Evolutionary conservation across 2,888 invertebrate species (phyloP).

Genomic region (Napeogenes inachia): DNA sequence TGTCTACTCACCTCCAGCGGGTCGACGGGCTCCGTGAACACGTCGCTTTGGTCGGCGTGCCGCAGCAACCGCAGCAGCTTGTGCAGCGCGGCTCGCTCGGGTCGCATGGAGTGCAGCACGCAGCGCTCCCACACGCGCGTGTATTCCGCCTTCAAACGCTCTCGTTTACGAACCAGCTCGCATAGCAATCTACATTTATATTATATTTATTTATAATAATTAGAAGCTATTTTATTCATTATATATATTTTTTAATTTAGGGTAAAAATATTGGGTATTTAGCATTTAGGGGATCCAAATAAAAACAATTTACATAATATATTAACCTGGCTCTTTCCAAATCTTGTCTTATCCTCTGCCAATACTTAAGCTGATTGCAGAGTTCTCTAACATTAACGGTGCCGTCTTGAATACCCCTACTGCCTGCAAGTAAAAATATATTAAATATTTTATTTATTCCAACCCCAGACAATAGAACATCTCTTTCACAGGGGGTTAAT

Average conservation of each 20-base stretch:
- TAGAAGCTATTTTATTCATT: too few species aligned
- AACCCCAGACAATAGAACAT: too few species aligned
- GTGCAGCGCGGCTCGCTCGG: constrained; percentile 86
- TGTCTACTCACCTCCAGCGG: constrained; percentile 79
- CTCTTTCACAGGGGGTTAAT: too few species aligned
- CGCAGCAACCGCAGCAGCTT: constrained; percentile 87
- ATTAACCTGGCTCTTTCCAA: constrained; percentile 88
- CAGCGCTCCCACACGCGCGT: constrained; percentile 89
- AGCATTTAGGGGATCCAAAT: background rate
- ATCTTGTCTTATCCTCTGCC: constrained; percentile 95
- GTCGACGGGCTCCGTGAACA: constrained; percentile 96
- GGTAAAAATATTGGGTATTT: too few species aligned
- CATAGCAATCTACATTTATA: constrained; percentile 81
- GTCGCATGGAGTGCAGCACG: constrained; percentile 87
- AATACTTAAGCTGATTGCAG: constrained; percentile 92
- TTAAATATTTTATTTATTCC: too few species aligned
- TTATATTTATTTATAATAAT: too few species aligned
- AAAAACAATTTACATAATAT: constrained; percentile 1
- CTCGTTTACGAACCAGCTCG: constrained; percentile 96
- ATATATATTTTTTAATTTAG: too few species aligned
- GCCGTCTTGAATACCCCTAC: constrained; percentile 78
- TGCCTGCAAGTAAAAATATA: constrained; percentile 43
- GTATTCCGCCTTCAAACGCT: constrained; percentile 93
- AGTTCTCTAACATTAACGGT: constrained; percentile 84
- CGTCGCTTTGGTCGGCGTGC: constrained; percentile 88